phyloP scores from a whole-genome alignment of 2,113 vertebrate genomes.

The Brienomyrus brachyistius region DNA sequence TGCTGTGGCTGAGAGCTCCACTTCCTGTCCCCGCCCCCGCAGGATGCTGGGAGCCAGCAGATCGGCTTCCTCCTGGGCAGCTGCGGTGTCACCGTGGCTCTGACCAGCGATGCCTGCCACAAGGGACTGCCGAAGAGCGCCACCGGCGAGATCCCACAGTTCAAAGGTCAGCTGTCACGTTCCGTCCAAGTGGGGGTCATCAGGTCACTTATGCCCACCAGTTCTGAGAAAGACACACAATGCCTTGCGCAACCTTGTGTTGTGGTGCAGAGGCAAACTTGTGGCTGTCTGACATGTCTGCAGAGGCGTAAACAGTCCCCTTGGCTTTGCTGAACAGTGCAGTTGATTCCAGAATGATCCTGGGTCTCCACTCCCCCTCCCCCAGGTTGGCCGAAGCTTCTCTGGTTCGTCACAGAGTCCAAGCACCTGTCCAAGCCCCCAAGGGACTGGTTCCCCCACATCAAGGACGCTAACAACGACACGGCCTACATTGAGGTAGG shows the following conservation, averaged over 20 bases:
- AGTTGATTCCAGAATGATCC: background rate
- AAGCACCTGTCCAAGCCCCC: slow-evolving; percentile 95
- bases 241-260: background rate
- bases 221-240: background rate
- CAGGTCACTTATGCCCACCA: background rate
- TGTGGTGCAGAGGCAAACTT: background rate
- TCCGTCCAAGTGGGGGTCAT: background rate
- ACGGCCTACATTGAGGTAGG: slow-evolving; percentile 95
- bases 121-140: slow-evolving; percentile 96
- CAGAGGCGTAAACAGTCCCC: background rate
- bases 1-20: background rate
- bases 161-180: slow-evolving; percentile 4
- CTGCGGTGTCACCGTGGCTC: slow-evolving; percentile 94
- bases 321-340: background rate
- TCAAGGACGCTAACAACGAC: slow-evolving; percentile 97
- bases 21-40: slow-evolving; percentile 7
- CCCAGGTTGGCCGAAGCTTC: slow-evolving; percentile 88
- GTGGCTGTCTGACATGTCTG: background rate
- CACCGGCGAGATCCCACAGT: slow-evolving; percentile 77
- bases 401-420: slow-evolving; percentile 97
- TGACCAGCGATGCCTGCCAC: slow-evolving; percentile 96
- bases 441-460: slow-evolving; percentile 96
- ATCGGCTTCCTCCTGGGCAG: slow-evolving; percentile 96
- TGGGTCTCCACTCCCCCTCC: background rate
- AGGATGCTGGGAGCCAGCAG: slow-evolving; percentile 98